These are phyloP conservation scores for Sebastes variabilis DNA, from an alignment of 2,797 vertebrate genomes.

Conservation along the genomic window DNA sequence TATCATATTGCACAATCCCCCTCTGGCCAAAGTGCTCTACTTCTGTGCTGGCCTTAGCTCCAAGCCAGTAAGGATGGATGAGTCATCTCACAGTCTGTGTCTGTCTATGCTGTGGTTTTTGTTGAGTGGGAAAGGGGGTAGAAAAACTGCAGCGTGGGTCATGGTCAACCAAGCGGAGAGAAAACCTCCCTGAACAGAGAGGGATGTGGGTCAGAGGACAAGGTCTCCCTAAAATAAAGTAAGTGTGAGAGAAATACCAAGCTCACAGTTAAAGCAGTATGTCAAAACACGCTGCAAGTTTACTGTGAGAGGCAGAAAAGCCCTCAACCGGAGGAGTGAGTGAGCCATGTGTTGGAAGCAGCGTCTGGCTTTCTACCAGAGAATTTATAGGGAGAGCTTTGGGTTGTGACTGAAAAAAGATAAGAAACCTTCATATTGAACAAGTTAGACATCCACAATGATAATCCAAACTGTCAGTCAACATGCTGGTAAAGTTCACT, in stretches of 20 bases:
- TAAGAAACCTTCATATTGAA: not conserved
- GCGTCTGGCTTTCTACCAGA: not conserved
- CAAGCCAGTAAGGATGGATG: not conserved
- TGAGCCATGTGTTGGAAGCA: not conserved
- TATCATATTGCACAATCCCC: not conserved
- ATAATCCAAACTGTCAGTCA: not conserved
- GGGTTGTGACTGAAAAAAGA: not conserved
- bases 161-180: not conserved
- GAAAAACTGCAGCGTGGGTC: not conserved
- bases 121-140: not conserved
- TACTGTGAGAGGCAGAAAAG: not conserved
- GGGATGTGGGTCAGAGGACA: constrained; percentile 8
- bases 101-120: not conserved
- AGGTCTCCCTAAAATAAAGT: not conserved
- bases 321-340: not conserved
- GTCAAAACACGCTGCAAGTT: not conserved
- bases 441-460: not conserved
- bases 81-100: not conserved
- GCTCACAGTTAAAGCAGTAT: not conserved
- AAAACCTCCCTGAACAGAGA: not conserved
- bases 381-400: not conserved
- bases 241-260: constrained; percentile 6
- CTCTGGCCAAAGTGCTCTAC: not conserved
- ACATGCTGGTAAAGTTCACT: not conserved
- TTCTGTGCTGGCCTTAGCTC: not conserved